Conservation (phyloP, 2,113 vertebrate species). For the Xenopus borealis region DNA sequence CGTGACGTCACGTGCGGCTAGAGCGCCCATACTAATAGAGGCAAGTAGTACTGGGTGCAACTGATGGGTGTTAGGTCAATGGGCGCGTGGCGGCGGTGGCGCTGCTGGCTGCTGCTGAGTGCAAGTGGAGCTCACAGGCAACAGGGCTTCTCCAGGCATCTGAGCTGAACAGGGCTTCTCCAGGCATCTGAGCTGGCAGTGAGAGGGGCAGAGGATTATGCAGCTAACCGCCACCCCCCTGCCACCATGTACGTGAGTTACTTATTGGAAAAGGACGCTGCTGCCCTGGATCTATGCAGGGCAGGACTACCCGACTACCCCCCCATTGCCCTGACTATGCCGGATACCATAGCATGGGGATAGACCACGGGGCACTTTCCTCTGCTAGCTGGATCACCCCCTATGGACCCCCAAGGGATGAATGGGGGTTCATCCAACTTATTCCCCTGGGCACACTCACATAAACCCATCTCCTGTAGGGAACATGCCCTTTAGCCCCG, state of each 20-base stretch:
- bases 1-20: constrained; percentile 73
- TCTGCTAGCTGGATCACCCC: constrained; percentile 68
- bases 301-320: constrained; percentile 70
- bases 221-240: constrained; percentile 50
- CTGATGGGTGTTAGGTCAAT: constrained; percentile 39
- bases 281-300: constrained; percentile 69
- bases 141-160: no score
- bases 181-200: not conserved
- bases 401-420: constrained; percentile 69
- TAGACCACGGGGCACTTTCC: constrained; percentile 66
- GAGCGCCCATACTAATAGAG: constrained; percentile 73
- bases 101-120: constrained; percentile 35
- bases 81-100: constrained; percentile 55
- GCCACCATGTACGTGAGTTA: constrained; percentile 81
- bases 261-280: constrained; percentile 75
- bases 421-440: constrained; percentile 72
- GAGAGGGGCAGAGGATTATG: no score
- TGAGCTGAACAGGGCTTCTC: no score
- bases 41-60: constrained; percentile 51
- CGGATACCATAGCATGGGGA: constrained; percentile 64
- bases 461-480: no score
- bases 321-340: constrained; percentile 75
- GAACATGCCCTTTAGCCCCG: no score
- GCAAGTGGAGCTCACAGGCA: no score
- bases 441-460: no score